Evolutionary conservation across 1,140 invertebrate species (phyloP).

Genomic region (Leptoteleia sp.): DNA sequence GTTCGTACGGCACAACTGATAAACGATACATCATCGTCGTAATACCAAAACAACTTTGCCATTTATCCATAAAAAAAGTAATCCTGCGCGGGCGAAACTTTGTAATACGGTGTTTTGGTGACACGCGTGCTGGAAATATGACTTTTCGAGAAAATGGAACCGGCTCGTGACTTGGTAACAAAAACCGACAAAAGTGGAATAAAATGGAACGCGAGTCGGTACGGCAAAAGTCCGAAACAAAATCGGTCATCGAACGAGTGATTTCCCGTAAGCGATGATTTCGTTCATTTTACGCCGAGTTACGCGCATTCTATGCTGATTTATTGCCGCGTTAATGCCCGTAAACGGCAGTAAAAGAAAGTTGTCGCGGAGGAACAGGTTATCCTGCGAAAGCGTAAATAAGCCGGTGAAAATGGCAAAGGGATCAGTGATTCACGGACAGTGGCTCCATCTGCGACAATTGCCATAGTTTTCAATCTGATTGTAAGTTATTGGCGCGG

Average conservation of each 20-base stretch:
- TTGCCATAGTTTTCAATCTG: constrained; percentile 57
- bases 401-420: constrained; percentile 34
- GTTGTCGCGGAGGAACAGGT: constrained; percentile 34
- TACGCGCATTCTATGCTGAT: constrained; percentile 49
- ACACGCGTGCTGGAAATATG: constrained; percentile 31
- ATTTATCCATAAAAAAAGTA: constrained; percentile 47
- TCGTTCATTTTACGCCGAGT: constrained; percentile 48
- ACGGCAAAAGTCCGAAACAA: too few species aligned
- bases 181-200: constrained; percentile 26
- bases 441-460: constrained; percentile 44
- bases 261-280: neutral
- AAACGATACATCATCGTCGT: constrained; percentile 26
- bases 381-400: constrained; percentile 37
- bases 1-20: constrained; percentile 16
- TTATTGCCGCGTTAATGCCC: constrained; percentile 51
- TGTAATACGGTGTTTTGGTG: constrained; percentile 19
- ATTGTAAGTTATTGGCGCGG: constrained; percentile 44
- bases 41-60: constrained; percentile 29
- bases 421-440: constrained; percentile 39
- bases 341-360: constrained; percentile 29
- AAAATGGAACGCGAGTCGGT: too few species aligned
- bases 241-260: too few species aligned
- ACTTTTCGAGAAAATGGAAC: constrained; percentile 49
- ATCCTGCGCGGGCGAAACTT: constrained; percentile 38
- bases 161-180: constrained; percentile 38